These are phyloP conservation scores for Caenorhabditis sinica DNA, from an alignment of 2,888 invertebrate species.

Conservation along the genomic window DNA sequence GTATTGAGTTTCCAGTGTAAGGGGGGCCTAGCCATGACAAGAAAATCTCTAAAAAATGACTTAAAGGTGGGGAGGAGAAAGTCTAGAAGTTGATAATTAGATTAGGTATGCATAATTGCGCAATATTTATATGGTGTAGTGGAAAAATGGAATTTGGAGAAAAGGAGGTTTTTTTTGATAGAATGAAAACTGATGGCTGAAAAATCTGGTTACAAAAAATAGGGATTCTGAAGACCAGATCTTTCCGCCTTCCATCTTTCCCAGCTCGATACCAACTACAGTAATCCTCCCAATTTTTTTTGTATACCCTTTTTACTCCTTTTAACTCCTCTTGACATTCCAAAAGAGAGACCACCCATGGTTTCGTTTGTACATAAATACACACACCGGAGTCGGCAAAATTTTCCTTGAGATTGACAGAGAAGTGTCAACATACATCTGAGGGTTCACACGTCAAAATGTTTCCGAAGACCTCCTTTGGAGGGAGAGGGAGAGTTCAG, in stretches of 20 bases:
- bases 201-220: too few relatives aligned
- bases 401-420: conserved; percentile 24
- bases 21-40: too few relatives aligned
- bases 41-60: not conserved
- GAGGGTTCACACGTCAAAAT: conserved; percentile 26
- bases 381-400: not conserved
- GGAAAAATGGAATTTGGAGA: not conserved
- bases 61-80: not conserved
- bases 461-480: not conserved
- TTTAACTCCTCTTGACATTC: not conserved
- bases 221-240: too few relatives aligned
- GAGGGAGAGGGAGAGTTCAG: not conserved
- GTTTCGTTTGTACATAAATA: not conserved
- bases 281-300: not conserved
- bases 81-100: not conserved
- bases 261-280: not conserved
- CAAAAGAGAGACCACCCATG: conserved; percentile 12
- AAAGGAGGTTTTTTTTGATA: not conserved
- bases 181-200: not conserved
- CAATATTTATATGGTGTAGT: not conserved
- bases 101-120: conserved; percentile 11
- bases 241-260: not conserved
- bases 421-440: conserved; percentile 25
- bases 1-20: too few relatives aligned
- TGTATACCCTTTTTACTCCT: not conserved